Evolutionary conservation across 2,888 invertebrate species (phyloP).

Genomic region (Zygothrica quintamaculata): DNA sequence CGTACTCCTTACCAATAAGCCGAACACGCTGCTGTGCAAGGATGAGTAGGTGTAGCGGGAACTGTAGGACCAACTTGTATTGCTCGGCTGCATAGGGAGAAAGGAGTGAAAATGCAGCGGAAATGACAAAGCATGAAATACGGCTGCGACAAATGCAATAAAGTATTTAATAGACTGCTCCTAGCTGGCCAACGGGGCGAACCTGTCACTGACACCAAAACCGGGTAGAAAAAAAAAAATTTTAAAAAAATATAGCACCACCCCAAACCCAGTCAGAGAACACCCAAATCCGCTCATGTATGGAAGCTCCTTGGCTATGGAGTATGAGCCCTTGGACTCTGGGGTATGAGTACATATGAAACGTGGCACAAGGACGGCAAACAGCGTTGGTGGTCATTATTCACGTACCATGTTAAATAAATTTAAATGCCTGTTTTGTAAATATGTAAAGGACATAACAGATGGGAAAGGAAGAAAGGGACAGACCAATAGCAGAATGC

Average conservation of each 20-base stretch:
- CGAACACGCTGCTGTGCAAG: constrained; percentile 18
- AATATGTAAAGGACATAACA: constrained; percentile 76
- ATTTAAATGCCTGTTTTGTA: constrained; percentile 81
- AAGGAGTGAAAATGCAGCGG: constrained; percentile 72
- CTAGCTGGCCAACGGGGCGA: constrained; percentile 53
- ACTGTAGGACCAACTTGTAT: no score
- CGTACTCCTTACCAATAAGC: no score
- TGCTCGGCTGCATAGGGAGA: constrained; percentile 5
- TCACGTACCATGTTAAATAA: constrained; percentile 78
- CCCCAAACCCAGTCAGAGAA: no score
- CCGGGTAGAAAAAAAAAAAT: not conserved
- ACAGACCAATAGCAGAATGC: not conserved
- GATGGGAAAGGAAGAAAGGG: constrained; percentile 47
- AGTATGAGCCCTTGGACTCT: constrained; percentile 3
- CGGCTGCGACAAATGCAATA: constrained; percentile 83
- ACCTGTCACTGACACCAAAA: constrained; percentile 72
- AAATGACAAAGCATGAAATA: constrained; percentile 80
- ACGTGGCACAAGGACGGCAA: constrained; percentile 60
- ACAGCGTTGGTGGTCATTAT: constrained; percentile 73
- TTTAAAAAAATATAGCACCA: not conserved
- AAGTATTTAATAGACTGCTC: constrained; percentile 83
- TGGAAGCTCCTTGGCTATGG: constrained; percentile 19
- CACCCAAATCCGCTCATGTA: constrained; percentile 24
- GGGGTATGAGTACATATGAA: constrained; percentile 18
- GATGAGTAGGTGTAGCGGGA: constrained; percentile 1